phyloP scores from a whole-genome alignment of 2,113 vertebrate genomes.

The Thamnophis sirtalis region DNA sequence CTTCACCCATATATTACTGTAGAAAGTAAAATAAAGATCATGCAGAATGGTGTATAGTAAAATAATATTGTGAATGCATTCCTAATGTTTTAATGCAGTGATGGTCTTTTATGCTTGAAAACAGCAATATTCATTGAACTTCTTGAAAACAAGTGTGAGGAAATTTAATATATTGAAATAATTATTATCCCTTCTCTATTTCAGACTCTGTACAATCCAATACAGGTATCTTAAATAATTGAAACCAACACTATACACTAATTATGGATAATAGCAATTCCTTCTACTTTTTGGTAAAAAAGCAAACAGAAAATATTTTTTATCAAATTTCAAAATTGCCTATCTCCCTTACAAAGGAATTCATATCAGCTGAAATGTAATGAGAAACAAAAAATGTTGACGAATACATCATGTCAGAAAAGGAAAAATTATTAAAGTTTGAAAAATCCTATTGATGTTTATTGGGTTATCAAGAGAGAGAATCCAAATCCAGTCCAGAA shows the following conservation, averaged over 20 bases:
- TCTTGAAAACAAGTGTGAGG: background rate
- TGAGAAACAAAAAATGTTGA: background rate
- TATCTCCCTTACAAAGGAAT: background rate
- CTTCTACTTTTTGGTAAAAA: too few relatives aligned
- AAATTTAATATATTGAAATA: background rate
- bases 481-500: constrained; percentile 70
- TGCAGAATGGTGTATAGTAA: background rate
- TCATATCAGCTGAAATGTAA: background rate
- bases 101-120: background rate
- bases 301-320: background rate
- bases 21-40: background rate
- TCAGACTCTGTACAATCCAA: background rate
- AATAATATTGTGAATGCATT: background rate
- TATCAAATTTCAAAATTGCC: background rate
- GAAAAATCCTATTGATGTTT: background rate
- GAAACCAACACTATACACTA: background rate
- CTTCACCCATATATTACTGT: background rate
- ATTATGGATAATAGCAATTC: background rate
- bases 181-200: background rate
- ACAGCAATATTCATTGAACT: background rate
- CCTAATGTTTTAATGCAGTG: background rate
- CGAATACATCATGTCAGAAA: background rate
- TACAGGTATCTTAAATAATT: background rate
- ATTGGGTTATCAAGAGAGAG: background rate
- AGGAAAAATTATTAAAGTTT: constrained; percentile 1